Evolutionary conservation across 1,140 invertebrate species (phyloP).

Genomic region (Vollenhovia emeryi): DNA sequence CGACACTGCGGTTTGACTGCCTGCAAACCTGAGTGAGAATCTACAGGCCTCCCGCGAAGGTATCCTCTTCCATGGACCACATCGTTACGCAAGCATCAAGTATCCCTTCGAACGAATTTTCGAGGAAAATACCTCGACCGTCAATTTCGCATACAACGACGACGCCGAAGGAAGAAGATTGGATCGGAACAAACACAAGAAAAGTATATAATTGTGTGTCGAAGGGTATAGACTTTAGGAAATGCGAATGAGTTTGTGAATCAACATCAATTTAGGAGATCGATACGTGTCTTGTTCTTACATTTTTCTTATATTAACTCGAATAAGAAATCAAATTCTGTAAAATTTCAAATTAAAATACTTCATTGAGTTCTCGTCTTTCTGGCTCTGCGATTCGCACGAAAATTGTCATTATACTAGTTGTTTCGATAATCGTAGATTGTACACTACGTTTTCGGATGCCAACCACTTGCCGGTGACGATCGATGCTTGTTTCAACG

Average conservation of each 20-base stretch:
- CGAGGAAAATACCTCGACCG: constrained; percentile 35
- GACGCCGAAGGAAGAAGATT: background rate
- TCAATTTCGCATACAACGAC: background rate
- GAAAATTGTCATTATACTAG: background rate
- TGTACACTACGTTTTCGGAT: constrained; percentile 25
- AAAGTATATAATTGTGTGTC: constrained; percentile 7
- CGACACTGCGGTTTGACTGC: constrained; percentile 68
- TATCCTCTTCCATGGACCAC: constrained; percentile 61
- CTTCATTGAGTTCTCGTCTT: background rate
- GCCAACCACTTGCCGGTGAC: constrained; percentile 20
- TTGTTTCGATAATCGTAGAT: constrained; percentile 35
- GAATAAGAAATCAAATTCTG: background rate
- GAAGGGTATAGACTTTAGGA: background rate
- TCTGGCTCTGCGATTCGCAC: background rate
- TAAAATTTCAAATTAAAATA: background rate
- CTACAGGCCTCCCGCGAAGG: constrained; percentile 56
- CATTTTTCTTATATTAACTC: background rate
- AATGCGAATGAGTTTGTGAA: background rate
- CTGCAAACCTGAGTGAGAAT: constrained; percentile 62
- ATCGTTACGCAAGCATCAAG: constrained; percentile 54
- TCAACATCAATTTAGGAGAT: background rate
- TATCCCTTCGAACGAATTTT: constrained; percentile 58
- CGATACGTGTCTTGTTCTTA: background rate
- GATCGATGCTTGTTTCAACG: constrained; percentile 27
- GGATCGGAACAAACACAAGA: constrained; percentile 12